These are phyloP conservation scores for Ctenosaura bakeri DNA, from an alignment of 2,797 vertebrate genomes.

Conservation along the genomic window DNA sequence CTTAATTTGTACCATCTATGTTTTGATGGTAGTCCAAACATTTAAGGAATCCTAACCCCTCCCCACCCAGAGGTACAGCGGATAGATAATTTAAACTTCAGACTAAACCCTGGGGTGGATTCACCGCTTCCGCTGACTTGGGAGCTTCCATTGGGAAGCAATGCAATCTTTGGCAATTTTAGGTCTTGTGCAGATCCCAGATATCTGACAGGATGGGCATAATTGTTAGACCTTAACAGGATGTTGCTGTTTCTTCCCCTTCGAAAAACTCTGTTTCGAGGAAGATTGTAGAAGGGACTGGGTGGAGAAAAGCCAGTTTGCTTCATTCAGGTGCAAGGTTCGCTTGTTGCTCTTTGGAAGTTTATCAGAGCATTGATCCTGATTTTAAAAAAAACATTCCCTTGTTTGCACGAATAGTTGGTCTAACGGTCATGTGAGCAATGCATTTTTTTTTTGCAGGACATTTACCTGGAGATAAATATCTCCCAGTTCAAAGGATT, in stretches of 20 bases:
- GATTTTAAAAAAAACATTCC: neutral
- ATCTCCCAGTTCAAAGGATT: neutral
- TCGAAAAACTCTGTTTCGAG: neutral
- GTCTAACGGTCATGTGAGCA: neutral
- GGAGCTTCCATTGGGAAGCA: too few relatives aligned
- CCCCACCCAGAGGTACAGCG: too few relatives aligned
- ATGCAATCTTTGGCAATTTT: too few relatives aligned
- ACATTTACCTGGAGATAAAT: neutral
- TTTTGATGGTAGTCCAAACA: too few relatives aligned
- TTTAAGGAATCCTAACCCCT: too few relatives aligned
- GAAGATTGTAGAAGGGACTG: neutral
- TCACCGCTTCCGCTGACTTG: too few relatives aligned
- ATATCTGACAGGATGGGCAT: neutral
- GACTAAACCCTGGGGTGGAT: too few relatives aligned
- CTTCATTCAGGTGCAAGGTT: constrained; percentile 14
- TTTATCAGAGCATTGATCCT: neutral
- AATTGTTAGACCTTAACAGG: too few relatives aligned
- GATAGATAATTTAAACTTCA: too few relatives aligned
- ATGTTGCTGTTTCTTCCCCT: too few relatives aligned
- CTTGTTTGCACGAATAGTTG: constrained; percentile 35
- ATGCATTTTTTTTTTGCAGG: neutral
- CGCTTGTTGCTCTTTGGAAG: neutral
- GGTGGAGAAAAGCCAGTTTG: neutral
- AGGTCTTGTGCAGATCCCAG: neutral
- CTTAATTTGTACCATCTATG: too few relatives aligned